Evolutionary conservation across 2,888 invertebrate genomes (phyloP), one percentile per base, ranked within the genome.

Genomic region (Rhopalosiphum nymphaeae): DNA sequence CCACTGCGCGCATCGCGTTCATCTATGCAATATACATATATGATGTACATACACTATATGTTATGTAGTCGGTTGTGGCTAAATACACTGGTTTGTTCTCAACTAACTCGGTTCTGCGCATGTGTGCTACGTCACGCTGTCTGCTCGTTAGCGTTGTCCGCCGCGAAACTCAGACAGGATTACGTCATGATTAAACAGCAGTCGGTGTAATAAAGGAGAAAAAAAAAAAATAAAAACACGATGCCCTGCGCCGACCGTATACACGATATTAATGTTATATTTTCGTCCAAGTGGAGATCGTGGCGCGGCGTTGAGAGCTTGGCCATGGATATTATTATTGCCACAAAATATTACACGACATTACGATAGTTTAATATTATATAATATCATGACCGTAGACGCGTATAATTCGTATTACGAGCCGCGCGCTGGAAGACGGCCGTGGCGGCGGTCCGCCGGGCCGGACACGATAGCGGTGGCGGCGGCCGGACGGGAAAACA

Each of bases 401-500:
- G 61, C 25, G 11, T 46, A 78, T 29, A 46, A 44, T 26, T 10
- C 56, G 5, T 53, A 53, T 53, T 53, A 53, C 16, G 42, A 26
- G 67, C 13, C 13, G 53, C 44, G 86, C n/a, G 87, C 87, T 46
- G 42, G 56, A 56, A 13, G 7, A 29, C 85, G 56, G 56, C 91
- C 44, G 85, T 61, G 86, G 57, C 78, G 42, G 88, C n/a, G 44
- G 29, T 26, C 21, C 84, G 85, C 57, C 49, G 7, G 56, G n/a
- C 42, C 46, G 57, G 46, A 46, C 44, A 46, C 44, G 56, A 10
- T 44, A 4, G 61, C 88, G 78, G 89, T 26, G 53, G 21, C 36
- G 88, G 92, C n/a, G 86, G 93, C 49, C 86, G 93, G 93, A 93
- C 91, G 86, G 94, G 94, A 91, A 87, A 94, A 94, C 91, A 91